A percentile compares a stretch with the other conserved stretches of the same genome.
These are phyloP conservation scores for Rhinogobio ventralis DNA, from an alignment of 2,797 vertebrate species.

Conservation along the genomic window DNA sequence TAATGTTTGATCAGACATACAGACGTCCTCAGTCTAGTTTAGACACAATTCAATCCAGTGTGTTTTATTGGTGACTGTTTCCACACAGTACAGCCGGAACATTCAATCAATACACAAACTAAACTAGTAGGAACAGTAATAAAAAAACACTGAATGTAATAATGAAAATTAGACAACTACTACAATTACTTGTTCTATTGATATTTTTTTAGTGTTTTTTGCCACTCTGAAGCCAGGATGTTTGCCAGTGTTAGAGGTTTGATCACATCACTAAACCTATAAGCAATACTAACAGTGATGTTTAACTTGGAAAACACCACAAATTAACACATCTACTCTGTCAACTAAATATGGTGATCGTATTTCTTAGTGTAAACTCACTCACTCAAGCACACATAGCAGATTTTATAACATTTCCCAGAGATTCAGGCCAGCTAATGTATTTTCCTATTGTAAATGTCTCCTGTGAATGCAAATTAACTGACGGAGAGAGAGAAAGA, in stretches of 20 bases:
- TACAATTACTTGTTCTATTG: too few relatives aligned
- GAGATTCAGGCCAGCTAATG: constrained; percentile 26
- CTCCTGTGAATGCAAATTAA: constrained; percentile 51
- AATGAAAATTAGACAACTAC: not conserved
- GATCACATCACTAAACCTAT: not conserved
- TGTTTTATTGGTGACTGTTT: not conserved
- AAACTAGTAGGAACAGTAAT: not conserved
- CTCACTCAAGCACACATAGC: not conserved
- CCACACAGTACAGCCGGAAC: not conserved
- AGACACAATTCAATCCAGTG: not conserved
- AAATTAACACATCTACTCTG: not conserved
- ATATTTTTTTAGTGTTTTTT: not conserved
- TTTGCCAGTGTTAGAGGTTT: not conserved
- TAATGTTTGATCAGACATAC: not conserved
- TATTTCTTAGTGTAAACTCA: not conserved
- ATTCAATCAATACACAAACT: not conserved
- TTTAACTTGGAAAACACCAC: not conserved
- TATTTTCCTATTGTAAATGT: not conserved
- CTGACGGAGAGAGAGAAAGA: constrained; percentile 6
- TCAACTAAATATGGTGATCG: not conserved
- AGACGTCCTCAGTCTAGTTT: too few relatives aligned
- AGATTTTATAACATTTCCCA: constrained; percentile 11
- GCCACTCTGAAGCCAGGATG: not conserved
- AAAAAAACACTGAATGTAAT: not conserved
- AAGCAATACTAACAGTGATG: not conserved